Conservation (phyloP, 2,113 vertebrate species). For the Ornithorhynchus anatinus region DNA sequence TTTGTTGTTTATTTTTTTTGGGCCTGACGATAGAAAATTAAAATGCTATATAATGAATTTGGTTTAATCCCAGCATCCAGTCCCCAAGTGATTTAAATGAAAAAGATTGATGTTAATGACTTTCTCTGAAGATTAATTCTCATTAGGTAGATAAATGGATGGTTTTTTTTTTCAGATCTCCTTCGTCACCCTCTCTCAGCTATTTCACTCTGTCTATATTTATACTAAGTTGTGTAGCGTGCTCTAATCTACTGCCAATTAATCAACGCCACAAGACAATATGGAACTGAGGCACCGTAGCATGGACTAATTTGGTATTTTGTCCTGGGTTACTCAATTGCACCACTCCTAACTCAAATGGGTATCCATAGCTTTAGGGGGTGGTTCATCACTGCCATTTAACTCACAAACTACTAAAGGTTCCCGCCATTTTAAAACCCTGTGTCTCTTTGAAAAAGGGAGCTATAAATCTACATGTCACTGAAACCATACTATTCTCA, state of each 20-base stretch:
- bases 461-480: slow-evolving; percentile 16
- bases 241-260: neutral
- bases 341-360: neutral
- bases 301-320: neutral
- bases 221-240: neutral
- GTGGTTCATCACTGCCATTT: slow-evolving; percentile 6
- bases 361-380: neutral
- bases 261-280: neutral
- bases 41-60: neutral
- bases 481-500: neutral
- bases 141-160: neutral
- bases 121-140: neutral
- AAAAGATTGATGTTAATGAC: neutral
- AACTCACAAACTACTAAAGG: neutral
- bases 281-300: neutral
- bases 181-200: neutral
- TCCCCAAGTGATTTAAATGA: neutral
- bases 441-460: neutral
- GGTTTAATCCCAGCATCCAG: neutral
- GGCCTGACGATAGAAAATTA: neutral
- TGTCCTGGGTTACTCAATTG: neutral
- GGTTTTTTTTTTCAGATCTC: neutral
- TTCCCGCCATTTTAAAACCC: neutral
- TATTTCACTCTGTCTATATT: neutral
- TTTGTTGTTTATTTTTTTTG: neutral